phyloP scores from a whole-genome alignment of 1,140 invertebrate genomes.

The Chionoecetes opilio region DNA sequence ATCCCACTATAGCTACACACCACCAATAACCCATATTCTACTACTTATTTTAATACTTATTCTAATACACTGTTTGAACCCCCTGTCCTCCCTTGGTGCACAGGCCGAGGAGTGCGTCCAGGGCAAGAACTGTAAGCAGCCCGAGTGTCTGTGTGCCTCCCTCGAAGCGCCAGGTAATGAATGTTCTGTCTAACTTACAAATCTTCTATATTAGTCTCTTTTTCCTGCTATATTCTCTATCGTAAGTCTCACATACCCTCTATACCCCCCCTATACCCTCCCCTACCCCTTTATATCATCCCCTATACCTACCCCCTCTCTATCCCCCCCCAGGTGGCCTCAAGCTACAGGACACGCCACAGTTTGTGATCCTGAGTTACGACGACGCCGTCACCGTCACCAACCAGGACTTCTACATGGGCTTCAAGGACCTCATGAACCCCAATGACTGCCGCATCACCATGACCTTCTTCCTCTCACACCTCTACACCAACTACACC shows the following conservation, averaged over 20 bases:
- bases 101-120: neutral
- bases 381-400: conserved; percentile 98
- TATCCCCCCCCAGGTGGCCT: conserved; percentile 38
- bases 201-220: too few relatives aligned
- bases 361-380: conserved; percentile 98
- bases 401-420: conserved; percentile 96
- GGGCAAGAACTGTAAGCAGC: neutral
- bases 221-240: too few relatives aligned
- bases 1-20: too few relatives aligned
- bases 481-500: conserved; percentile 97
- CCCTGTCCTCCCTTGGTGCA: too few relatives aligned
- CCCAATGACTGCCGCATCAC: conserved; percentile 95
- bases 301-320: neutral
- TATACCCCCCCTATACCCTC: neutral
- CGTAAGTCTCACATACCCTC: too few relatives aligned
- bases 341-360: conserved; percentile 85
- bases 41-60: too few relatives aligned
- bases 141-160: neutral
- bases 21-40: too few relatives aligned
- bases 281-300: neutral
- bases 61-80: too few relatives aligned
- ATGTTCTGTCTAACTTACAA: neutral
- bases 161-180: neutral
- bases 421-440: conserved; percentile 94
- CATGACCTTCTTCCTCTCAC: conserved; percentile 97